Conservation (phyloP, 2,888 invertebrate genomes). For the Drosophila cyrtoloma region DNA sequence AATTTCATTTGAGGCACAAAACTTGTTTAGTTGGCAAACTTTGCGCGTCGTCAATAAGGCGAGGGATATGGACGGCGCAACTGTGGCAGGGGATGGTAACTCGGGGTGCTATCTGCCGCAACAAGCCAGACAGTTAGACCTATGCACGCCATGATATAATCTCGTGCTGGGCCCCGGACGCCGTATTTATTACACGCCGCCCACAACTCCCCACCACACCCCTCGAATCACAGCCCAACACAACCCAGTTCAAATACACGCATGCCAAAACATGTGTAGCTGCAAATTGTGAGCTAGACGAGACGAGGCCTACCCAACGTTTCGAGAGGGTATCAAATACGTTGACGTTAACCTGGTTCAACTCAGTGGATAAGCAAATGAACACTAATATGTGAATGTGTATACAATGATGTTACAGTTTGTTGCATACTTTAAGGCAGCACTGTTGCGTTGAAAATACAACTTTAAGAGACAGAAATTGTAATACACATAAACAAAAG, state of each 20-base stretch:
- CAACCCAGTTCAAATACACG: constrained; percentile 22
- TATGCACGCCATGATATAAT: constrained; percentile 77
- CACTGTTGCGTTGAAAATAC: background rate
- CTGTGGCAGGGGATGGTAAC: background rate
- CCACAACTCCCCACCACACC: constrained; percentile 30
- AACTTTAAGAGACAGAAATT: background rate
- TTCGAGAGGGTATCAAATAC: constrained; percentile 33
- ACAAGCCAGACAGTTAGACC: constrained; percentile 68
- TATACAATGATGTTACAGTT: background rate
- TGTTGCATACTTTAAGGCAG: constrained; percentile 1
- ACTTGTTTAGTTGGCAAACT: constrained; percentile 81
- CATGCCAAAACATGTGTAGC: constrained; percentile 54
- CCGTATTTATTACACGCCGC: constrained; percentile 66
- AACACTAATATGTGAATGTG: constrained; percentile 19
- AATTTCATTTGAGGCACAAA: constrained; percentile 81
- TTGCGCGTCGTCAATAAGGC: constrained; percentile 79
- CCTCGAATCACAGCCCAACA: background rate
- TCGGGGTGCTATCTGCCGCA: constrained; percentile 24
- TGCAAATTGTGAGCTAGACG: constrained; percentile 35
- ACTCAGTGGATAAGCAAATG: constrained; percentile 30
- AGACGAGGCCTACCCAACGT: constrained; percentile 11
- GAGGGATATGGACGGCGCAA: constrained; percentile 38
- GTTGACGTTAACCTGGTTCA: constrained; percentile 16
- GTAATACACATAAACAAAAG: background rate
- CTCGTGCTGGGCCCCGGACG: constrained; percentile 43